Evolutionary conservation across 2,113 vertebrate genomes (phyloP).

Genomic region (Tenebrosternarchus preto): DNA sequence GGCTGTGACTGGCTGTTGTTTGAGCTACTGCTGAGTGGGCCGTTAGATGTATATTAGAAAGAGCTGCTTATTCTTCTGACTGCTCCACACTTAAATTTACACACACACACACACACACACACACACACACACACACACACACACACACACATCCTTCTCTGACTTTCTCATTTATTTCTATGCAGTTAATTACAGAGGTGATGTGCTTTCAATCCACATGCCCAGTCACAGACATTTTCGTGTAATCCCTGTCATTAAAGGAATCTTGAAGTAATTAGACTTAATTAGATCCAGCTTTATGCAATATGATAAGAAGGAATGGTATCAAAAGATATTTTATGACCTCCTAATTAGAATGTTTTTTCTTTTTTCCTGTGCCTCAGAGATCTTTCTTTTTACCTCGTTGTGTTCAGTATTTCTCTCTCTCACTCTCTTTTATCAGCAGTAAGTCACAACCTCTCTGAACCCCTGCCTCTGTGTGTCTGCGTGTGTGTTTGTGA

Average conservation of each 20-base stretch:
- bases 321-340: conserved; percentile 20
- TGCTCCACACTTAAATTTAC: conserved; percentile 90
- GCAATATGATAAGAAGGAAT: conserved; percentile 14
- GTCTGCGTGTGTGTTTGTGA: neutral
- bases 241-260: conserved; percentile 46
- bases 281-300: conserved; percentile 27
- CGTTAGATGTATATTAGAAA: conserved; percentile 80
- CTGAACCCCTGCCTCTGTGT: neutral
- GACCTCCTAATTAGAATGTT: neutral
- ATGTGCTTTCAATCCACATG: neutral
- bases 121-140: conserved; percentile 19
- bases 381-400: neutral
- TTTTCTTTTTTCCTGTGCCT: neutral
- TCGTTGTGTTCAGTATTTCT: neutral
- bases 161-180: neutral
- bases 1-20: conserved; percentile 75
- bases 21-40: conserved; percentile 86
- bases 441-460: neutral
- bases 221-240: neutral
- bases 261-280: neutral
- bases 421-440: neutral
- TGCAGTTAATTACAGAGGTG: neutral
- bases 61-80: conserved; percentile 87
- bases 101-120: conserved; percentile 13
- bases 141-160: neutral